A percentile compares a stretch with the other conserved stretches of the same genome.
phyloP scores from a whole-genome alignment of 2,113 vertebrate species.

The Chloropsis hardwickii region DNA sequence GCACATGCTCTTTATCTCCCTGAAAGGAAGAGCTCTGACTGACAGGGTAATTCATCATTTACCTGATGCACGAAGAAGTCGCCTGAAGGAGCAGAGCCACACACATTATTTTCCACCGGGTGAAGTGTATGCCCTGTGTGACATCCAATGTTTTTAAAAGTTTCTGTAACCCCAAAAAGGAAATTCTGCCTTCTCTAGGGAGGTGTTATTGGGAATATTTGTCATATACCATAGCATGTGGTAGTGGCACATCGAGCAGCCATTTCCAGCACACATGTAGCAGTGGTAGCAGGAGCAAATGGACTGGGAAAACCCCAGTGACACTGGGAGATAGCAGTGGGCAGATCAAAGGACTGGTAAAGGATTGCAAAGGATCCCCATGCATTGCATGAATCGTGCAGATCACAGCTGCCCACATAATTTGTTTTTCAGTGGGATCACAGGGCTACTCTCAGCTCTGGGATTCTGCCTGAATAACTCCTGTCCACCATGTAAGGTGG shows the following conservation, averaged over 20 bases:
- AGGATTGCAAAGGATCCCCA: not conserved
- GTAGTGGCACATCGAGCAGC: not conserved
- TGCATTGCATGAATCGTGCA: not conserved
- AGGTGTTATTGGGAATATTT: not conserved
- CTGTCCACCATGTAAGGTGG: not conserved
- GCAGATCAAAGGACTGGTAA: not conserved
- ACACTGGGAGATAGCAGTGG: not conserved
- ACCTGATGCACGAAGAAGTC: slow-evolving; percentile 32
- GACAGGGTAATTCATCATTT: slow-evolving; percentile 64
- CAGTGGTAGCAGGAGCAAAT: not conserved
- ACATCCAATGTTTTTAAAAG: not conserved
- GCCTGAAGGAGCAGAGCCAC: slow-evolving; percentile 44
- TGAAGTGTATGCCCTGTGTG: not conserved
- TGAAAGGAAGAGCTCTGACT: slow-evolving; percentile 42
- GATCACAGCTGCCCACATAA: not conserved
- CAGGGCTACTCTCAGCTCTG: not conserved
- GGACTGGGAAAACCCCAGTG: not conserved
- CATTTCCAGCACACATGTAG: not conserved
- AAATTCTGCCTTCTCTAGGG: not conserved
- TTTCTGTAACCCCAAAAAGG: not conserved
- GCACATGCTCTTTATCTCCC: slow-evolving; percentile 43
- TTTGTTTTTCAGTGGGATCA: not conserved
- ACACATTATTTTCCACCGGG: slow-evolving; percentile 2
- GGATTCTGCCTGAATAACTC: not conserved
- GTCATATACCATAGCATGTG: fast-evolving